Conservation (phyloP, 1,140 invertebrate species). For the Venturia canescens region DNA sequence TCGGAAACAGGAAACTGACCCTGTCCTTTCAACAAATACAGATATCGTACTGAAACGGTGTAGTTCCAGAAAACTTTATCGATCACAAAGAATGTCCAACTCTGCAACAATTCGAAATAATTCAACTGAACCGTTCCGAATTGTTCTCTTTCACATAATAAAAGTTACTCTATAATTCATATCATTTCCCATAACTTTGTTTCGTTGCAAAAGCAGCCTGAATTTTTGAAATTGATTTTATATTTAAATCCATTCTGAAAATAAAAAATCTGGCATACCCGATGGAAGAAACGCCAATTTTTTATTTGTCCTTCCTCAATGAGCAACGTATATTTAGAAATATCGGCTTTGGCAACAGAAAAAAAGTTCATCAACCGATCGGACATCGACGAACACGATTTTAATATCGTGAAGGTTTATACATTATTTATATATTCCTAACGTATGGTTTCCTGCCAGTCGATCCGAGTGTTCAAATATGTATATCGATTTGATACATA, state of each 20-base stretch:
- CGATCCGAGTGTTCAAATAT: background rate
- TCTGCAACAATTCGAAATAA: slow-evolving; percentile 23
- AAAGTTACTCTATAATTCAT: too few species aligned
- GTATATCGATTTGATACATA: background rate
- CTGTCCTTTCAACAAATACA: background rate
- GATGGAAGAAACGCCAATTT: background rate
- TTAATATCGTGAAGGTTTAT: background rate
- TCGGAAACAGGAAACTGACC: background rate
- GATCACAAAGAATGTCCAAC: background rate
- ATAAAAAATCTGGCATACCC: too few species aligned
- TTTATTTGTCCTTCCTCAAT: background rate
- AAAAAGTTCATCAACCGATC: slow-evolving; percentile 3
- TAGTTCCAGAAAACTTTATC: slow-evolving; percentile 33
- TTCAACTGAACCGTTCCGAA: background rate
- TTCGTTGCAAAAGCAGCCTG: too few species aligned
- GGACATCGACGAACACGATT: slow-evolving; percentile 7
- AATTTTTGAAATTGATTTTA: too few species aligned
- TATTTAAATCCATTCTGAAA: too few species aligned
- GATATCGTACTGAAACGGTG: slow-evolving; percentile 9
- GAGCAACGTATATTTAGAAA: background rate
- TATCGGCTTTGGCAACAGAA: background rate
- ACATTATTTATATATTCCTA: slow-evolving; percentile 7
- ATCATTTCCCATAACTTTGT: too few species aligned
- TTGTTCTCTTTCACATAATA: too few species aligned
- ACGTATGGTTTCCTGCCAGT: background rate